phyloP scores from a whole-genome alignment of 23 tunicate genomes.

The Halocynthia roretzi region DNA sequence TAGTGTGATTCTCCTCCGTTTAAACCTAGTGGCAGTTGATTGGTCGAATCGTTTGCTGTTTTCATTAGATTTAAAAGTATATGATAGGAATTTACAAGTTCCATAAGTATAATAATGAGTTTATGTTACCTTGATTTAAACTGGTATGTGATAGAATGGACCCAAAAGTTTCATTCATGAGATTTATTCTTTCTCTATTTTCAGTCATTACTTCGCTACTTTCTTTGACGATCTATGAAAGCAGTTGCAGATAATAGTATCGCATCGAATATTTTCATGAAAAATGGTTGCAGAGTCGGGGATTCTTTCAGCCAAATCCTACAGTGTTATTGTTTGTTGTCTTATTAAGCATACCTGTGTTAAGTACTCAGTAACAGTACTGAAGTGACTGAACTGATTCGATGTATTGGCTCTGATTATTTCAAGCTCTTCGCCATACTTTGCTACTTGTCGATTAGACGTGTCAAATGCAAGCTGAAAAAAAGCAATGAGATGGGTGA shows the following conservation, averaged over 20 bases:
- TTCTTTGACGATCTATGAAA: slow-evolving; percentile 42
- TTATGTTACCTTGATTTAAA: not conserved
- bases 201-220: slow-evolving; percentile 54
- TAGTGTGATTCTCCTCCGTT: too few species aligned
- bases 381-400: slow-evolving; percentile 37
- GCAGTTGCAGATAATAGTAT: not conserved
- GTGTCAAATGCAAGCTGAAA: slow-evolving; percentile 74
- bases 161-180: slow-evolving; percentile 27
- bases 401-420: slow-evolving; percentile 46
- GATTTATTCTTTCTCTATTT: slow-evolving; percentile 37
- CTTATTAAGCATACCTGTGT: slow-evolving; percentile 27
- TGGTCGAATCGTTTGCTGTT: too few species aligned
- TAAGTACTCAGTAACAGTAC: slow-evolving; percentile 42
- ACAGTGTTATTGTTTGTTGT: not conserved
- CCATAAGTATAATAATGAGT: too few species aligned
- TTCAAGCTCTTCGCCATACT: slow-evolving; percentile 29
- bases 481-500: too few species aligned
- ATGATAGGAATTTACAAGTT: too few species aligned
- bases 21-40: too few species aligned
- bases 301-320: not conserved
- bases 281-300: not conserved
- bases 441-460: slow-evolving; percentile 47
- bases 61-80: too few species aligned
- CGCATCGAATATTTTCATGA: too few species aligned
- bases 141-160: not conserved